Base-by-base conservation (phyloP, 2,888 invertebrate species). In the Erannis defoliaria region DNA sequence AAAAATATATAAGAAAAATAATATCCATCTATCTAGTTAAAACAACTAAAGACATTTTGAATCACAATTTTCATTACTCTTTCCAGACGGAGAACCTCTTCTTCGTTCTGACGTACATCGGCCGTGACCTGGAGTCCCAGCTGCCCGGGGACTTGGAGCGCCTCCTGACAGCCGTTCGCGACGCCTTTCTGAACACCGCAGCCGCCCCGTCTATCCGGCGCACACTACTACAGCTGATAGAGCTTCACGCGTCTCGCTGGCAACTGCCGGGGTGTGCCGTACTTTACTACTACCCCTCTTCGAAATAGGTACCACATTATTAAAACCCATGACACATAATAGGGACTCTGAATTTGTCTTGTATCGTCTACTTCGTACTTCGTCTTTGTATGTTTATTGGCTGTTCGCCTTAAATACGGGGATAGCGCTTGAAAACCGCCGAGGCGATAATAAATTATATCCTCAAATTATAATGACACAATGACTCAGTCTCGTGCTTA, bases 211-310 rank as follows among this genome's bases (percentile, higher is more conserved):
- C 95, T 70, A 96, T 97, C 66, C 95, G 97, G 72, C 96, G 97
- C 82, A 97, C 97, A 1, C 93, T 98, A 61, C 94, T 98, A 66
- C 98, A 98, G 88, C 94, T 98, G 59, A 97, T 98, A 72, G 98
- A 98, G 86, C 94, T 98, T 58, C 97, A 97, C 86, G 98, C 98
- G 1, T 97, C 97, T 0, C 96, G 97, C 85, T 98, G 98, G 98
- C 97, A 97, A 84, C 94, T 98, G 69, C 97, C 97, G 18, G 97
- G 97, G 57, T 96, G 97, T 49, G 97, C 98, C 3, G 97, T 98
- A 55, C 95, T 97, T 58, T 98, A 98, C 88, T 98, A 98, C 90
- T 96, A 96, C 87, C 96, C 96, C 54, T 94, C 94, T 62, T 90
- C 94, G 60, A 94, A 94, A 78, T 94, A 88, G 18, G 75, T 31